Evolutionary conservation across 2,888 invertebrate genomes (phyloP).

Genomic region (Ceriagrion tenellum): DNA sequence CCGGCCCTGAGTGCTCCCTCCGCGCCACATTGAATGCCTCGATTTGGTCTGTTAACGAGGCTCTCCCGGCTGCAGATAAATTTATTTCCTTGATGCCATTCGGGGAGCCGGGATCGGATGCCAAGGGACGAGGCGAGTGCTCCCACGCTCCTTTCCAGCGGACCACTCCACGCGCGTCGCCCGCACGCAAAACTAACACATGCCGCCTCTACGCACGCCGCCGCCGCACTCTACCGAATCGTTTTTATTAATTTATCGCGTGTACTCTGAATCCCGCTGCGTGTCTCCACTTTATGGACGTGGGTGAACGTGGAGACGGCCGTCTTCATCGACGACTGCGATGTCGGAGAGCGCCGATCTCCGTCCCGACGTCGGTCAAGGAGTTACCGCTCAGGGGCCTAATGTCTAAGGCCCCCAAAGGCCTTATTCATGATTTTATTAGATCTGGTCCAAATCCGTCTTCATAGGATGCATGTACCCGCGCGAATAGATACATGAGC

Average conservation of each 20-base stretch:
- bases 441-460: too few relatives aligned
- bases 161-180: not conserved
- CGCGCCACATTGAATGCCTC: conserved; percentile 60
- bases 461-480: too few relatives aligned
- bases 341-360: not conserved
- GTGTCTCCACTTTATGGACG: not conserved
- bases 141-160: not conserved
- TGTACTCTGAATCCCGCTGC: not conserved
- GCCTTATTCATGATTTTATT: too few relatives aligned
- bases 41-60: conserved; percentile 63
- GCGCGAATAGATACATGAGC: too few relatives aligned
- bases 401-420: too few relatives aligned
- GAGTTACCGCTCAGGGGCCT: not conserved
- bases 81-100: conserved; percentile 68
- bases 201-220: not conserved
- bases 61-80: conserved; percentile 64
- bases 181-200: not conserved
- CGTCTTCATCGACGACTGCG: not conserved
- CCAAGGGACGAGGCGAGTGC: conserved; percentile 41
- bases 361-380: not conserved
- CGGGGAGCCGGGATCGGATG: conserved; percentile 72
- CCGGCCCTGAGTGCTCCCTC: conserved; percentile 69
- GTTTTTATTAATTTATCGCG: conserved; percentile 31
- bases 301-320: not conserved
- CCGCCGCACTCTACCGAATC: not conserved